Percentiles rank a stretch among this genome's conserved stretches.
Evolutionary conservation across 2,113 vertebrate species (phyloP).

Genomic region (Urocynchramus pylzowi): DNA sequence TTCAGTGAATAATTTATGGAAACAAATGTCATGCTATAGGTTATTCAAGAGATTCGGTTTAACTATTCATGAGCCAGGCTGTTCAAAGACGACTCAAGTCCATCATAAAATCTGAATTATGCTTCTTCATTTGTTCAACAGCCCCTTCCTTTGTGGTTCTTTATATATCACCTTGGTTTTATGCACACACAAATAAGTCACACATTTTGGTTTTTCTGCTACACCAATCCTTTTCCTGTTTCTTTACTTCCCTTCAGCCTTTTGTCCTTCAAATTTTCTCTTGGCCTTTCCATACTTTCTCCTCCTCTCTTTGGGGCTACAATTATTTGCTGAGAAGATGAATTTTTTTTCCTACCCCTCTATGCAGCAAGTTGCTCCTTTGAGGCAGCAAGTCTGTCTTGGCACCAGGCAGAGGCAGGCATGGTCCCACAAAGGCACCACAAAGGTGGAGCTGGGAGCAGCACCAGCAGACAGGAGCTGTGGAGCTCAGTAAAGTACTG

Average conservation of each 20-base stretch:
- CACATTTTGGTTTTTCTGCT: neutral
- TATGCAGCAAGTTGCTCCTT: neutral
- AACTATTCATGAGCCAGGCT: neutral
- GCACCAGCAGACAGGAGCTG: neutral
- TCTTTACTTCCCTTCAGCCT: neutral
- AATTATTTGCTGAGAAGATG: neutral
- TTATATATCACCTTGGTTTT: neutral
- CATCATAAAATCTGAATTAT: neutral
- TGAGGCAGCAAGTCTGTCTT: neutral
- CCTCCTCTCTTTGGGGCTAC: neutral
- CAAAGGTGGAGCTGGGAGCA: neutral
- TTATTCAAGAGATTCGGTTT: slow-evolving; percentile 11
- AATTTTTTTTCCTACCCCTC: neutral
- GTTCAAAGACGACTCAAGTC: neutral
- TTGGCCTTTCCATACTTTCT: neutral
- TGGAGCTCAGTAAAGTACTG: neutral
- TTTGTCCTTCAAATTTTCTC: neutral
- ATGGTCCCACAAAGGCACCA: rapidly evolving
- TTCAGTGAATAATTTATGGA: slow-evolving; percentile 52
- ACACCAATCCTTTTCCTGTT: neutral
- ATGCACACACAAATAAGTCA: neutral
- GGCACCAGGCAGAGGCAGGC: neutral
- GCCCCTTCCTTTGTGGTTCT: neutral
- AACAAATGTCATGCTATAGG: slow-evolving; percentile 27
- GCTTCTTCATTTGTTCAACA: neutral